phyloP scores from a whole-genome alignment of 1,140 invertebrate genomes.

The Vanessa tameamea region DNA sequence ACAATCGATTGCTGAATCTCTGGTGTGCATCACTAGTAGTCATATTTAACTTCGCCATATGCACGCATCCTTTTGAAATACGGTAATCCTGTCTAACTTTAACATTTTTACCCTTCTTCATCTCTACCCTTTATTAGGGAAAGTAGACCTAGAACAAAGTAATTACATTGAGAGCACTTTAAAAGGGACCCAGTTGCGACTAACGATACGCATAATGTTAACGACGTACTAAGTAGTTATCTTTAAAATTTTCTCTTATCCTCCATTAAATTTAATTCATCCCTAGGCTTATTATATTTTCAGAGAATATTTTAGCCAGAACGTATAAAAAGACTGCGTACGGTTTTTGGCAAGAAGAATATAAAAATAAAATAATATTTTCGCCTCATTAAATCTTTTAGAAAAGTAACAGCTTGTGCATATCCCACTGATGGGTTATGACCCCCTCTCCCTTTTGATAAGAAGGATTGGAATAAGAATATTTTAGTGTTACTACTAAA shows the following conservation, averaged over 20 bases:
- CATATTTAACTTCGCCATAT: neutral
- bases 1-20: no score
- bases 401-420: no score
- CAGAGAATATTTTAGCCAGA: neutral
- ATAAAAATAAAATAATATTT: no score
- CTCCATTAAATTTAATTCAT: conserved; percentile 5
- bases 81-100: neutral
- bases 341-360: no score
- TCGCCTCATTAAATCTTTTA: no score
- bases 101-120: neutral
- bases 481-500: no score
- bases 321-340: neutral
- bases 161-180: conserved; percentile 34
- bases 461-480: no score
- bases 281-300: neutral
- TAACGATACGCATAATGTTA: conserved; percentile 29
- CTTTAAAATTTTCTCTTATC: conserved; percentile 17
- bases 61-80: neutral
- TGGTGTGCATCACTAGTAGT: neutral
- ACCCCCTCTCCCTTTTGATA: no score
- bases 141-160: conserved; percentile 15
- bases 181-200: conserved; percentile 29
- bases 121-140: conserved; percentile 17
- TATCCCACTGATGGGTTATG: no score
- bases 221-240: conserved; percentile 33